Conservation (phyloP, 2,888 invertebrate genomes). For the Hydropsyche betteni region DNA sequence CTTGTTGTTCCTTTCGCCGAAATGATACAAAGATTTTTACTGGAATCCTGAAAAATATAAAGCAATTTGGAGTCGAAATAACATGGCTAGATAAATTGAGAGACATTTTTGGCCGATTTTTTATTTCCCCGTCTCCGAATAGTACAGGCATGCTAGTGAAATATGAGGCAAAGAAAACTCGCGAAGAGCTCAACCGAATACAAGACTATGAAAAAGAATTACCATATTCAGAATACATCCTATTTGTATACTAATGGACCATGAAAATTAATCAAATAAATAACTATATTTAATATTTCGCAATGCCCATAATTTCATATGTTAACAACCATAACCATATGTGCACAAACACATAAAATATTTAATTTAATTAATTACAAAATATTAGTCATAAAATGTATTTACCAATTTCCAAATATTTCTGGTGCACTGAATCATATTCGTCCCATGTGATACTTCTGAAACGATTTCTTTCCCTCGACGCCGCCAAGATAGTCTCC, state of each 20-base stretch:
- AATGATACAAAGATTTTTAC: conserved; percentile 56
- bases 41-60: conserved; percentile 54
- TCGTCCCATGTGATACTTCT: conserved; percentile 89
- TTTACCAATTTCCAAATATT: conserved; percentile 92
- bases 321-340: background rate
- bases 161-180: conserved; percentile 17
- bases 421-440: conserved; percentile 91
- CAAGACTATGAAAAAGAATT: conserved; percentile 30
- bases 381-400: conserved; percentile 41
- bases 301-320: background rate
- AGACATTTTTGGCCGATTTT: conserved; percentile 42
- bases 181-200: conserved; percentile 16
- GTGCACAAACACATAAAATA: background rate
- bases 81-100: conserved; percentile 41
- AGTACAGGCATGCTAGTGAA: conserved; percentile 20
- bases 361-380: background rate
- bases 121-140: conserved; percentile 48
- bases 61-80: conserved; percentile 50
- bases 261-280: conserved; percentile 29
- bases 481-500: conserved; percentile 79
- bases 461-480: conserved; percentile 85
- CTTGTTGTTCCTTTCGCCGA: conserved; percentile 55
- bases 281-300: too few relatives aligned
- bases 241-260: conserved; percentile 18
- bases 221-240: conserved; percentile 27